Base-by-base conservation (phyloP, 2,797 vertebrate genomes). In the Scyliorhinus canicula region DNA sequence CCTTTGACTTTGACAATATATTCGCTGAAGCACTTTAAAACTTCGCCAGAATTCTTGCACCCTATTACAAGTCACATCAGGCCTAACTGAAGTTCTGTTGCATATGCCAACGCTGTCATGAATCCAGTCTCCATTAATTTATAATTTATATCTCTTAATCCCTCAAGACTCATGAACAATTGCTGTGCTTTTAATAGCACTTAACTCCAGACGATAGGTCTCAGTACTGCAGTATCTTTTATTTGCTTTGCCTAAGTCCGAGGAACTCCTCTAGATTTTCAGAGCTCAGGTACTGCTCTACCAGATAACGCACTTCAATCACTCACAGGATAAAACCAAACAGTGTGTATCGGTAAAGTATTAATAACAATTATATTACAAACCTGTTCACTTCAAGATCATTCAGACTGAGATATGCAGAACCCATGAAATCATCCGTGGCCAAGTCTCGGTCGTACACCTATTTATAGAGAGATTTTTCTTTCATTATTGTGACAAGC, bases 371-470 rank as follows among this genome's bases (percentile, higher is more conserved):
- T 35, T 31, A 24, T 71, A n/a, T 71, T 35, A 93, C 95, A 95
- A 97, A 99, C 99, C 97, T 99, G 97, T 99, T 98, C 94, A 99
- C 96, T 52, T 98, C 98, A 95, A 99, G 97, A 84, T 98, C 97
- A 86, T 96, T 96, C 77, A 99, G 96, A 0, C 84, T 12, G 95
- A 99, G 96, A 52, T 95, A 95, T 21, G 98, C 97, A 0, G 98
- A 98, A 7, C 99, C 99, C 99, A 99, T 99, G 96, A 99, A 99
- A 95, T 99, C 98, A 88, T 98, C 98, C 2, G 97, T 97, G 0
- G 99, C 98, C 95, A 98, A 97, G 95, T 99, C 98, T 95, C 98
- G 98, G 96, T 99, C 98, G 0, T 99, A 99, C 4, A 99, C 98
- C 99, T 98, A 44, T 94, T 71, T 95, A 95, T 52, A 50, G 69